Evolutionary conservation across 2,797 vertebrate genomes (phyloP), one percentile per base, ranked within the genome.

Genomic region (Cyprinodon diabolis): DNA sequence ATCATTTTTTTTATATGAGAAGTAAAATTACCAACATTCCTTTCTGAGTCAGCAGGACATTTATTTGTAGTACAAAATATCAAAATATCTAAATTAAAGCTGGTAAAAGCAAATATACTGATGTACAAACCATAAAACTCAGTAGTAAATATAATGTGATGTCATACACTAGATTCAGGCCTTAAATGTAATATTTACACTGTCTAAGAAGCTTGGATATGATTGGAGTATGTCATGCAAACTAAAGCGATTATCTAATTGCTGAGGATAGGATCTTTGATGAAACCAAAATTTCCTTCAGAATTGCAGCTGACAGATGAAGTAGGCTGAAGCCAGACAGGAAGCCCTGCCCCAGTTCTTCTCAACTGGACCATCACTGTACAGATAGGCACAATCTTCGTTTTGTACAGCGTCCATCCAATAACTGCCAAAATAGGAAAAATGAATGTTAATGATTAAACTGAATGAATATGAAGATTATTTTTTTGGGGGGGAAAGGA

Each of bases 301-400:
- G 55, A 78, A 0, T 13, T 45, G 0, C 66, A 72, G 63, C 78
- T 95, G 89, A 75, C 95, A 95, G 90, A 95, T 94, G 91, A 84
- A 95, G 76, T 92, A 91, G 15, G 75, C 67, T 37, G n/a, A 1
- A 3, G 11, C 0, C 0, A 1, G 0, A 45, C 91, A 91, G n/a
- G 60, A 0, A 0, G 6, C 51, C 30, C 0, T 66, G 0, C 13
- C 0, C 94, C 94, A 95, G 90, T 86, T 95, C 45, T 21, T 83
- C 30, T 67, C 17, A 7, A 4, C 0, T 6, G 47, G n/a, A 0
- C 0, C 1, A 0, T 5, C 6, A 12, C 68, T 81, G 8, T 0
- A 37, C 56, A 95, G 78, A 6, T 86, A 12, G 30, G 54, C 93
- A 75, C 94, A 95, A 0, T 89, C 57, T 4, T 71, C 86, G 0